Base-by-base conservation (phyloP, 2,797 vertebrate species). In the Cetoscarus ocellatus region DNA sequence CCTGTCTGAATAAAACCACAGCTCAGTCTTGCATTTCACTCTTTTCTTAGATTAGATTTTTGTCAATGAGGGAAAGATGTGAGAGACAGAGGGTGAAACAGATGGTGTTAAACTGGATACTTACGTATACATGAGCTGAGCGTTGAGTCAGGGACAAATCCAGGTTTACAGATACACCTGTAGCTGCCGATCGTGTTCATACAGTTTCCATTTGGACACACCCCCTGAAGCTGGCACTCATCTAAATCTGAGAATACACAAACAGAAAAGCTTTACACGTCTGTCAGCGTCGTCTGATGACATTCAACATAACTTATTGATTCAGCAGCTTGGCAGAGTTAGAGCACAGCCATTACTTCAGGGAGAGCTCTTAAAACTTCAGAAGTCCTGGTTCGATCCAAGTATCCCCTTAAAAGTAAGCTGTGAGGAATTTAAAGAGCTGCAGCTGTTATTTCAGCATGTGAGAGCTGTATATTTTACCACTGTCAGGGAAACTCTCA, bases 111-210 rank as follows among this genome's bases (percentile, higher is more conserved):
- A 17, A 61, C 1, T 64, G 44, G 27, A 27, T 82, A 97, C 97
- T 98, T 95, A 99, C 98, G 90, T 78, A 96, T 93, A 83, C 98
- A 99, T 76, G 93, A 92, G 72, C 95, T 96, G 77, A 97, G 93
- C 0, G 95, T 93, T 70, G 96, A 87, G 88, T 98, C 95, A 4
- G 97, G 96, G 13, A 97, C 88, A 87, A 93, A 99, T 72, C 97
- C 98, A 8, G 94, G 83, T 90, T 96, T 96, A 91, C 98, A 99
- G 68, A 88, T 94, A 73, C 98, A 99, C 86, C 96, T 95, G 90
- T 96, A 99, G 92, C 98, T 98, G 82, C 98, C 98, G 88, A 97
- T 80, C 17, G 96, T 96, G 93, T 99, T 99, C 86, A 97, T 83
- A 93, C 98, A 99, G 80, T 96, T 95, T 66, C 97, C 97, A 90